Conservation (phyloP, 2,113 vertebrate genomes). For the Scatophagus argus region DNA sequence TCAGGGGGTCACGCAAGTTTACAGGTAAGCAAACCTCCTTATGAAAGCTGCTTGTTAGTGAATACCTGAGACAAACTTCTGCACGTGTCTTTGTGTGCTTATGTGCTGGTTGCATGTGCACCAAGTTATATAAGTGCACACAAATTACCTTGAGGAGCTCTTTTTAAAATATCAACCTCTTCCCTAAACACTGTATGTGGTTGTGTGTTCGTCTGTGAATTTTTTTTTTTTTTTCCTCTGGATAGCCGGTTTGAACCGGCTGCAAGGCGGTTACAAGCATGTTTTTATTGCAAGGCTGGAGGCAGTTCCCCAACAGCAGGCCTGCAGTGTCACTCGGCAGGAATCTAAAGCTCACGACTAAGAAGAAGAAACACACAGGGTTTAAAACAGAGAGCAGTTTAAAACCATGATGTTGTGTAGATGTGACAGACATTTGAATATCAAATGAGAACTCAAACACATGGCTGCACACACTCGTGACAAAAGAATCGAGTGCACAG, state of each 20-base stretch:
- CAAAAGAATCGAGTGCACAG: background rate
- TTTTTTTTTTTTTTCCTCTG: background rate
- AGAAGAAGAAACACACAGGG: slow-evolving; percentile 13
- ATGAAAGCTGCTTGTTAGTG: background rate
- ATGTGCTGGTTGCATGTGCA: background rate
- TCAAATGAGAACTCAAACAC: background rate
- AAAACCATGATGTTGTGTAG: background rate
- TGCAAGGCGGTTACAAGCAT: slow-evolving; percentile 30
- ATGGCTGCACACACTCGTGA: background rate
- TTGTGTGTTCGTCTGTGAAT: slow-evolving; percentile 3
- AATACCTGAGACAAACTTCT: background rate
- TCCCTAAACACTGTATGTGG: background rate
- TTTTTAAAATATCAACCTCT: slow-evolving; percentile 1
- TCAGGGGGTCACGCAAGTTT: slow-evolving; percentile 11
- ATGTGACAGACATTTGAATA: background rate
- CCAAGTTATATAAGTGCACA: background rate
- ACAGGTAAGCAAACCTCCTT: background rate
- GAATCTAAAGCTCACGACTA: slow-evolving; percentile 8
- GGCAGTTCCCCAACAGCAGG: slow-evolving; percentile 11
- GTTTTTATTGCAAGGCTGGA: slow-evolving; percentile 42
- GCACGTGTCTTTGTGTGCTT: background rate
- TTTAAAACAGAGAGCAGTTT: background rate
- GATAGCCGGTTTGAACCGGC: slow-evolving; percentile 67
- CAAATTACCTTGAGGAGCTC: background rate
- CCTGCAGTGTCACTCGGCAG: slow-evolving; percentile 9